A percentile compares a stretch with the other conserved stretches of the same genome.
These are phyloP conservation scores for Meloidogyne exigua DNA, from an alignment of 1,140 invertebrate genomes.

Conservation along the genomic window DNA sequence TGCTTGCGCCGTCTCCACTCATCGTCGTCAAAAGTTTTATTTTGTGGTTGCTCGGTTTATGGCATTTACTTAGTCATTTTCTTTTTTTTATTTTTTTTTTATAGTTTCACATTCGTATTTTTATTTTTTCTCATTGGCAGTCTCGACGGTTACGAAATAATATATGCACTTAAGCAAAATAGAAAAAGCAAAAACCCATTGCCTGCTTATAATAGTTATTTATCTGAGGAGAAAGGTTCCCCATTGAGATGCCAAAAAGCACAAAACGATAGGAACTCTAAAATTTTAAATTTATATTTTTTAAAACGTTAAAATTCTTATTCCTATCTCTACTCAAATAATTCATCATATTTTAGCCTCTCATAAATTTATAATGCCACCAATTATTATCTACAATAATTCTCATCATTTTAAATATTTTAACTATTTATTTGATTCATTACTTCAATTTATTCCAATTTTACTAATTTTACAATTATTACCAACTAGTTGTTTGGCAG, in stretches of 20 bases:
- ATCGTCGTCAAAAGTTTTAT: not conserved
- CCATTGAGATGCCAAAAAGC: not conserved
- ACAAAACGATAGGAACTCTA: not conserved
- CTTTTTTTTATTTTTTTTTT: not conserved
- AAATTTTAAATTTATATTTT: too few species aligned
- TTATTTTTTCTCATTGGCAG: not conserved
- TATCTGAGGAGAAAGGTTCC: not conserved
- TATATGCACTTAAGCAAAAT: not conserved
- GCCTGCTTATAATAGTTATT: not conserved
- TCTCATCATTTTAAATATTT: not conserved
- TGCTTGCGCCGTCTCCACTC: not conserved
- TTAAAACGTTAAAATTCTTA: too few species aligned
- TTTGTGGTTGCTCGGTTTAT: not conserved
- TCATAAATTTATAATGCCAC: too few species aligned
- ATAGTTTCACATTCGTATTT: not conserved
- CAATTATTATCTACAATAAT: not conserved
- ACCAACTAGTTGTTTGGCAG: not conserved
- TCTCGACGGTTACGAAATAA: not conserved
- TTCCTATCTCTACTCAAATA: too few species aligned
- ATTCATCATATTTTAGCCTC: too few species aligned
- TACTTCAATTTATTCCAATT: not conserved
- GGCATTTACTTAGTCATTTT: not conserved
- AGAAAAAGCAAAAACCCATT: not conserved
- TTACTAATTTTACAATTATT: not conserved
- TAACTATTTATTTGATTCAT: not conserved